These are phyloP conservation scores for Erebia ligea DNA, from an alignment of 2,888 invertebrate species.

Conservation along the genomic window DNA sequence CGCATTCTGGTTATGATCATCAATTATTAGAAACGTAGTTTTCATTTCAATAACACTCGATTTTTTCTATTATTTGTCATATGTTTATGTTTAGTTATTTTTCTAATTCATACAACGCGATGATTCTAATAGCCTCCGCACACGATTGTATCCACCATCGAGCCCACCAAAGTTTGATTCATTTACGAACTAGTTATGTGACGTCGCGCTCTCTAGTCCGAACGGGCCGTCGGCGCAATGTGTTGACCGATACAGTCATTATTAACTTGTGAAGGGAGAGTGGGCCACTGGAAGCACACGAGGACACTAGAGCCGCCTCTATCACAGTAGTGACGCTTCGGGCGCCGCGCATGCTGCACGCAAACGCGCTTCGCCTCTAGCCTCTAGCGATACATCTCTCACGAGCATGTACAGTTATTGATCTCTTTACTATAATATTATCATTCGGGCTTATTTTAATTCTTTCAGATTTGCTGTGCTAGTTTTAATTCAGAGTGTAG, in stretches of 20 bases:
- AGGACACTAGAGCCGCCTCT: conserved; percentile 67
- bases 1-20: conserved; percentile 85
- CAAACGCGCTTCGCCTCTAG: conserved; percentile 50
- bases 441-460: conserved; percentile 69
- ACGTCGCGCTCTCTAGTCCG: conserved; percentile 50
- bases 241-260: conserved; percentile 41
- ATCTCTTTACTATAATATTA: conserved; percentile 53
- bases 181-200: conserved; percentile 53
- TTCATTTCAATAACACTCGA: conserved; percentile 83
- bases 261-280: conserved; percentile 47
- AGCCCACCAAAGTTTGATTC: conserved; percentile 65
- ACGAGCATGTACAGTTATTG: conserved; percentile 46
- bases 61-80: conserved; percentile 72
- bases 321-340: conserved; percentile 43
- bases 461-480: conserved; percentile 66
- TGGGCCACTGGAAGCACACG: conserved; percentile 81
- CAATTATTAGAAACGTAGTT: conserved; percentile 82
- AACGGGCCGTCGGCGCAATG: conserved; percentile 43
- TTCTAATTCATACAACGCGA: conserved; percentile 75
- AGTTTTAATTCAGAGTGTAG: conserved; percentile 50
- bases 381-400: conserved; percentile 43
- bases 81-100: conserved; percentile 72
- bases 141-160: conserved; percentile 68
- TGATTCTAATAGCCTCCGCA: conserved; percentile 76
- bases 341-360: conserved; percentile 49